Evolutionary conservation across 2,113 vertebrate species (phyloP).

Genomic region (Sitta europaea): DNA sequence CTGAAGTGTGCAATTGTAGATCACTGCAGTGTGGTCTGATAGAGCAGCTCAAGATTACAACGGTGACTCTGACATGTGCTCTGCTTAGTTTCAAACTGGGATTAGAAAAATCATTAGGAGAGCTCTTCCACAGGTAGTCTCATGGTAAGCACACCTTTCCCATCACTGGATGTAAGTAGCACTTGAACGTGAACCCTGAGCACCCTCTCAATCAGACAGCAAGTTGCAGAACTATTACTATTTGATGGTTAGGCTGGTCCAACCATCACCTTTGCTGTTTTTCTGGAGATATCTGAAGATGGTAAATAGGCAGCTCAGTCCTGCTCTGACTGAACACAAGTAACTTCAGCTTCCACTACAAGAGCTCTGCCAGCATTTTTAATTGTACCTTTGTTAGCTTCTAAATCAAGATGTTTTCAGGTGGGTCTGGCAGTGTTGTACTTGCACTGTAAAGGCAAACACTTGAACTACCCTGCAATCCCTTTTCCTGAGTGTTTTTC

Average conservation of each 20-base stretch:
- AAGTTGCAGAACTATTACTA: not conserved
- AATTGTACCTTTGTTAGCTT: not conserved
- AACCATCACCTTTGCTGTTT: not conserved
- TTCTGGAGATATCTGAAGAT: not conserved
- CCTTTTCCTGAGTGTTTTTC: not conserved
- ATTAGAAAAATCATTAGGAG: not conserved
- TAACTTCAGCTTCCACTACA: not conserved
- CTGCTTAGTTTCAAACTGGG: not conserved
- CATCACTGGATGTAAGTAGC: not conserved
- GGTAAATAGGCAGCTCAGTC: not conserved
- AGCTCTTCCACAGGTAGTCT: not conserved
- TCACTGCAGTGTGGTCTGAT: not conserved
- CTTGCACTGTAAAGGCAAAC: not conserved
- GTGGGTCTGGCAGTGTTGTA: not conserved
- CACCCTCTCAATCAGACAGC: not conserved
- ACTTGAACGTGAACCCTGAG: not conserved
- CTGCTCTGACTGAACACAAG: not conserved
- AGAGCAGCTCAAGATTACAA: not conserved
- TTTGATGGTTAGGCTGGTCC: conserved; percentile 15
- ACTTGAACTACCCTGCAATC: not conserved
- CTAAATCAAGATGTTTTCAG: not conserved
- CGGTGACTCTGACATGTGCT: not conserved
- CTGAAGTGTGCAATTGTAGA: not conserved
- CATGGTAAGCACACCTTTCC: not conserved
- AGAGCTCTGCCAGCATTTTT: not conserved